Evolutionary conservation across 2,888 invertebrate genomes (phyloP).

Genomic region (Ceraclea dissimilis): DNA sequence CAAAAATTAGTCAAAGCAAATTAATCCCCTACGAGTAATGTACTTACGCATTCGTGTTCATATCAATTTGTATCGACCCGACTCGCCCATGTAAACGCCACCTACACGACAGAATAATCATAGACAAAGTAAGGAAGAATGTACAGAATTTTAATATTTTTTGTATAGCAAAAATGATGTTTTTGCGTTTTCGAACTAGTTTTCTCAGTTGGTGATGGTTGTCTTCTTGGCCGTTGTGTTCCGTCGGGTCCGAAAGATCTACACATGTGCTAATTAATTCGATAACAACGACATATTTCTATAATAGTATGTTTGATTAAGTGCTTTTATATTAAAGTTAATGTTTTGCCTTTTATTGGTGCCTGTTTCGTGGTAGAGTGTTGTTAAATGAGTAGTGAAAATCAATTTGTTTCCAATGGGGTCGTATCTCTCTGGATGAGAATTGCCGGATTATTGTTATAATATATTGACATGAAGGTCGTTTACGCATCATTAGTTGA

Average conservation of each 20-base stretch:
- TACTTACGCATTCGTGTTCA: too few relatives aligned
- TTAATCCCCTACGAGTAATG: too few relatives aligned
- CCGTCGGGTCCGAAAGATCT: constrained; percentile 14
- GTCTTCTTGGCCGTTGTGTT: constrained; percentile 11
- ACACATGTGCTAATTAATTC: constrained; percentile 21
- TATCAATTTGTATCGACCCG: neutral
- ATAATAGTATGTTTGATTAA: neutral
- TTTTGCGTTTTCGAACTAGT: constrained; percentile 20
- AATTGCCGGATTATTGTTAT: constrained; percentile 19
- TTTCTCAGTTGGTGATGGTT: constrained; percentile 19
- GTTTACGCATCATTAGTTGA: constrained; percentile 19
- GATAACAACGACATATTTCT: constrained; percentile 1
- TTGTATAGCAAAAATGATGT: constrained; percentile 1
- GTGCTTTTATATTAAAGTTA: neutral
- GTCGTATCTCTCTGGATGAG: constrained; percentile 14
- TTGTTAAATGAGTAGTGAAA: neutral
- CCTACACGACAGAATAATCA: neutral
- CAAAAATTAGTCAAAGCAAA: too few relatives aligned
- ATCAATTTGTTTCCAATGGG: constrained; percentile 14
- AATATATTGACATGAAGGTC: constrained; percentile 23
- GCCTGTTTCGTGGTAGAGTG: constrained; percentile 2
- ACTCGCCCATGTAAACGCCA: neutral
- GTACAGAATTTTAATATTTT: too few relatives aligned
- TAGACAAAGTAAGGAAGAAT: constrained; percentile 6
- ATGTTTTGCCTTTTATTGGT: constrained; percentile 1